These are phyloP conservation scores for Alviniconcha strummeri DNA, from an alignment of 2,888 invertebrate species.

Conservation along the genomic window DNA sequence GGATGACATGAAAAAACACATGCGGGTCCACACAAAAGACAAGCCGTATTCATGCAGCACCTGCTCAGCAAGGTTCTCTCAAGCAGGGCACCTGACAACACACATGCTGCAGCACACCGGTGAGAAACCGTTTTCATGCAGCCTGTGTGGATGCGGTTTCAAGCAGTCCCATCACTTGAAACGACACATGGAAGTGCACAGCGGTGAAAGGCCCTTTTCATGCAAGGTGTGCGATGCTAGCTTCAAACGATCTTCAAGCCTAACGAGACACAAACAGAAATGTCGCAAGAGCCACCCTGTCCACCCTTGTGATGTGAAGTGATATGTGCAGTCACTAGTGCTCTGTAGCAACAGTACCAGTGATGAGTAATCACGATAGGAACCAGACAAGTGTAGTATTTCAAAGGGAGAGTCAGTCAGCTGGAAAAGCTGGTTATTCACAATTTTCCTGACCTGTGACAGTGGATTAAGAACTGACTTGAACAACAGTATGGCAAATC, in stretches of 20 bases:
- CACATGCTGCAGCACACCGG: not conserved
- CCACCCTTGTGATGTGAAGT: not conserved
- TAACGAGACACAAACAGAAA: not conserved
- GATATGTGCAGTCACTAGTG: no score
- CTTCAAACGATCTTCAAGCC: not conserved
- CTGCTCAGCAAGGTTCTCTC: not conserved
- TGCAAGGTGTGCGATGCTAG: not conserved
- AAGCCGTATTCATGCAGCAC: not conserved
- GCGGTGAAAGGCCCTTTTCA: not conserved
- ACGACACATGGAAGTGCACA: not conserved
- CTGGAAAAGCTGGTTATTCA: no score
- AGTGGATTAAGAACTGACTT: no score
- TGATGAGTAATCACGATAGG: no score
- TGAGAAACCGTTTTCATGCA: not conserved
- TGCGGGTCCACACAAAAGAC: not conserved
- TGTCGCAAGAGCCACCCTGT: not conserved
- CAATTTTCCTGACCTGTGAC: no score
- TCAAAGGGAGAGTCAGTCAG: no score
- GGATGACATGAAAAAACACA: not conserved
- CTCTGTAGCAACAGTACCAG: no score
- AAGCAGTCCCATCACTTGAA: not conserved
- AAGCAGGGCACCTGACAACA: not conserved
- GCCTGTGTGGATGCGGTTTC: not conserved
- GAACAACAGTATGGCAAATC: no score
- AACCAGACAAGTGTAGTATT: no score